These are phyloP conservation scores for Indri indri DNA, from an alignment of 2,113 vertebrate species.

Conservation along the genomic window DNA sequence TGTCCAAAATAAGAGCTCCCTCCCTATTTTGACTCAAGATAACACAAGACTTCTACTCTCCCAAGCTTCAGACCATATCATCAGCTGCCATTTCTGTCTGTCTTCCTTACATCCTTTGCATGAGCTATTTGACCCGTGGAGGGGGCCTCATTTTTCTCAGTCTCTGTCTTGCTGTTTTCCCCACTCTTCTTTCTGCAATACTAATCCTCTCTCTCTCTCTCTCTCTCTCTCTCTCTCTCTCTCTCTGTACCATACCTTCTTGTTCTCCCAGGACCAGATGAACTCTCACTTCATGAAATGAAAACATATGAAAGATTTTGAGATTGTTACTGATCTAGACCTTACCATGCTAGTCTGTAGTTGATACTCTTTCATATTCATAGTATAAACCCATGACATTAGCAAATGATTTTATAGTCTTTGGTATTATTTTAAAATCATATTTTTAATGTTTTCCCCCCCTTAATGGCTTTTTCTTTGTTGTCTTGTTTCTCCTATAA, in stretches of 20 bases:
- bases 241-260: neutral
- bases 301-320: neutral
- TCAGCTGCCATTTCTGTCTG: neutral
- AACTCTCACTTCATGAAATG: neutral
- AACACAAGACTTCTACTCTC: neutral
- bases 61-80: neutral
- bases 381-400: neutral
- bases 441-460: neutral
- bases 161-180: neutral
- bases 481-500: neutral
- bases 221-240: neutral
- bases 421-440: neutral
- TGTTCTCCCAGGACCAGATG: neutral
- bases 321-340: neutral
- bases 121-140: no score
- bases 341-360: neutral
- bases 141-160: neutral
- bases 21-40: neutral
- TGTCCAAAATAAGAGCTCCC: neutral
- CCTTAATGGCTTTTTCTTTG: neutral
- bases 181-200: neutral
- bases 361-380: neutral
- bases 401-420: neutral
- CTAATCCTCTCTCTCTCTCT: fast-evolving
- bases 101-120: neutral